These are phyloP conservation scores for Stenodera caucasica DNA, from an alignment of 2,888 invertebrate species.

Conservation along the genomic window DNA sequence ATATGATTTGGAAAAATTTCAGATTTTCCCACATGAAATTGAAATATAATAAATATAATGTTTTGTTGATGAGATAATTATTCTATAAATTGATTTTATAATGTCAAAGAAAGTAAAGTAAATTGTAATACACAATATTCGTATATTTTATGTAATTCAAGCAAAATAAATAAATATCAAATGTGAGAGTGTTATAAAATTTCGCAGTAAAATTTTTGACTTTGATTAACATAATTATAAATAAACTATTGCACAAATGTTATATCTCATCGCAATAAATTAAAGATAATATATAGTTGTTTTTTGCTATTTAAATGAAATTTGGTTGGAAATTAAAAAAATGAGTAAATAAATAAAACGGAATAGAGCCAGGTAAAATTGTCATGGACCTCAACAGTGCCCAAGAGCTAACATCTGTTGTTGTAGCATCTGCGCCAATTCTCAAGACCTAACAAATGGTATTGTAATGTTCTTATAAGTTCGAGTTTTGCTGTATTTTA, in stretches of 20 bases:
- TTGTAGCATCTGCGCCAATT: slow-evolving; percentile 32
- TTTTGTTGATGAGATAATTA: background rate
- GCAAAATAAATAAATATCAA: slow-evolving; percentile 22
- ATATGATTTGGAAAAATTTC: background rate
- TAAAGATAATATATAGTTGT: background rate
- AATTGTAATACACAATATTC: background rate
- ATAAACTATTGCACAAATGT: background rate
- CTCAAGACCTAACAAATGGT: slow-evolving; percentile 21
- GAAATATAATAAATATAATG: no score
- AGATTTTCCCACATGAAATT: background rate
- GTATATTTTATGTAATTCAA: slow-evolving; percentile 19
- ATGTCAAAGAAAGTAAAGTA: background rate
- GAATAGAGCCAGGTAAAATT: slow-evolving; percentile 22
- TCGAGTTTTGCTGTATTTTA: slow-evolving; percentile 2
- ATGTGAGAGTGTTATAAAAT: slow-evolving; percentile 20
- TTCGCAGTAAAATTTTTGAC: background rate
- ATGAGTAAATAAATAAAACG: background rate
- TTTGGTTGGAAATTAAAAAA: background rate
- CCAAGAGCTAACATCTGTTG: slow-evolving; percentile 36
- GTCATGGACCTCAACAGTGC: slow-evolving; percentile 26
- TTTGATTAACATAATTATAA: background rate
- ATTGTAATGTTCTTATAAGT: slow-evolving; percentile 19
- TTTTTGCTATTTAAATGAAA: background rate
- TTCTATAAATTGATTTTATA: background rate
- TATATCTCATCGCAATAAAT: background rate